Conservation (phyloP, 2,888 invertebrate species). For the Eumacrocentrus americanus region DNA sequence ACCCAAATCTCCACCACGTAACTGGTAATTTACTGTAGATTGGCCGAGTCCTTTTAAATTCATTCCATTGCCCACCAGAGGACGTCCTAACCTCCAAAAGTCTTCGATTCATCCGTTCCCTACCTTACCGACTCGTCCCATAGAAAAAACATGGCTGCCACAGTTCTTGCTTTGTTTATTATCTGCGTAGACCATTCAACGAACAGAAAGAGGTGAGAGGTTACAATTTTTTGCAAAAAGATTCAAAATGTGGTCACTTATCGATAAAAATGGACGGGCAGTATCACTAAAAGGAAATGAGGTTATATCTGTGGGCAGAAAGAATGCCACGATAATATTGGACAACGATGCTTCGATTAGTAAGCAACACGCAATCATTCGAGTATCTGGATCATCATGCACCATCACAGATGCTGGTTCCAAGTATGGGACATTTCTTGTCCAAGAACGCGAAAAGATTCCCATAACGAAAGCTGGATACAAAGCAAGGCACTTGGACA, state of each 20-base stretch:
- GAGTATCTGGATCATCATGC: background rate
- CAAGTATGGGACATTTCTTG: constrained; percentile 23
- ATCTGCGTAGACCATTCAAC: no score
- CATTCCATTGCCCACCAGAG: no score
- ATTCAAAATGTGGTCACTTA: constrained; percentile 24
- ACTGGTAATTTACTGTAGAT: no score
- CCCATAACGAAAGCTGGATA: constrained; percentile 8
- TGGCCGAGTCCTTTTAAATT: no score
- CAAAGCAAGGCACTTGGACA: background rate
- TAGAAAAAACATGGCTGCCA: no score
- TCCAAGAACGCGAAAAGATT: background rate
- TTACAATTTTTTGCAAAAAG: no score
- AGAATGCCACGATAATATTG: constrained; percentile 2
- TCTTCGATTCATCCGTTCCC: no score
- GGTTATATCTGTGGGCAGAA: constrained; percentile 13
- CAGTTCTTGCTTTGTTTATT: no score
- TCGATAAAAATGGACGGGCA: background rate
- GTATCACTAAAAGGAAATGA: background rate
- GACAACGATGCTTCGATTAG: constrained; percentile 22
- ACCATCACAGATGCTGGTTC: constrained; percentile 15
- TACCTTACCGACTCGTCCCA: no score
- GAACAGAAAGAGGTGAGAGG: no score
- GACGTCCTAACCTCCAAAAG: no score
- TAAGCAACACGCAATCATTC: constrained; percentile 18
- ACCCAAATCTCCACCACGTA: no score